Conservation (phyloP, 2,797 vertebrate species). For the Pristis pectinata region DNA sequence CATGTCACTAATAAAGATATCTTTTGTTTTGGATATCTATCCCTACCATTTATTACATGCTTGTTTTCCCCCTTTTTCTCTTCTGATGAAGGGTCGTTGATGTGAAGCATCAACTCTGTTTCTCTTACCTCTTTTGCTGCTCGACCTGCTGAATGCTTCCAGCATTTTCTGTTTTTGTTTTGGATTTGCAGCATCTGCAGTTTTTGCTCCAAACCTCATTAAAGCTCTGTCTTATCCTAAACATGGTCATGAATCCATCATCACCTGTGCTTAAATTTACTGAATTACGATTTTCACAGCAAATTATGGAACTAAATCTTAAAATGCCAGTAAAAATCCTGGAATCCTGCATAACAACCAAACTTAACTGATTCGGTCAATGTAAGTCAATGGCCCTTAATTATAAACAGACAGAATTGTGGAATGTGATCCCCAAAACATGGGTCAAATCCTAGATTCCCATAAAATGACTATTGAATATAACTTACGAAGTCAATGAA, state of each 20-base stretch:
- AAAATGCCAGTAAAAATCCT: not conserved
- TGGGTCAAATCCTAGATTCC: not conserved
- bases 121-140: no score
- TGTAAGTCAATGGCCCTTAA: not conserved
- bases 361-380: not conserved
- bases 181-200: no score
- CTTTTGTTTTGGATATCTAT: no score
- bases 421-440: not conserved
- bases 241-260: not conserved
- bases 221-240: not conserved
- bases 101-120: no score
- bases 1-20: no score
- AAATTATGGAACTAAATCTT: not conserved
- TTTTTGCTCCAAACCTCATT: not conserved
- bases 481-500: not conserved
- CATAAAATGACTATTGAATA: not conserved
- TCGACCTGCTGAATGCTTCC: no score
- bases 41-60: no score
- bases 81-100: no score
- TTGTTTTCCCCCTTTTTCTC: no score
- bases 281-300: not conserved
- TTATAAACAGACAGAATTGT: not conserved
- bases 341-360: not conserved
- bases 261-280: no score
- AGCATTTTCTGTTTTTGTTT: no score